phyloP scores from a whole-genome alignment of 2,113 vertebrate genomes.

The Dicrurus megarhynchus region DNA sequence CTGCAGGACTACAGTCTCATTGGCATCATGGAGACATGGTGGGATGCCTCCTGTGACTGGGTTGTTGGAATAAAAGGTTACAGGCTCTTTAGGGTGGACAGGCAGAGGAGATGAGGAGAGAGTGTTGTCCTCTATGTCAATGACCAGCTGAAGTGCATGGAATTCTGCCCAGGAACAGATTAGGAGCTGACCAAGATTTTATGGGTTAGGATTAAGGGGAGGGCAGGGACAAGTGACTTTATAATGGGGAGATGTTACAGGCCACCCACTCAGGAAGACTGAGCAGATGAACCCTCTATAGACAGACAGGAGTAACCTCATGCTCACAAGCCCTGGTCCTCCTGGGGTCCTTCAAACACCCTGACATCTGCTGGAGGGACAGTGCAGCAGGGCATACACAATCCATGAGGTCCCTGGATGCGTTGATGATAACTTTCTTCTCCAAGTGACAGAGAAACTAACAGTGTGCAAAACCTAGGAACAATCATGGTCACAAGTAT shows the following conservation, averaged over 20 bases:
- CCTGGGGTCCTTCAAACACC: not conserved
- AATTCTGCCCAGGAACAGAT: not conserved
- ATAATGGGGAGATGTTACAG: not conserved
- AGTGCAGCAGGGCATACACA: not conserved
- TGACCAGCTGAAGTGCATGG: not conserved
- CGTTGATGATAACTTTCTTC: not conserved
- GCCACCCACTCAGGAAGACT: not conserved
- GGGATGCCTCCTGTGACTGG: not conserved
- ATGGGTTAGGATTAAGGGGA: not conserved
- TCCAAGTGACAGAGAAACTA: not conserved
- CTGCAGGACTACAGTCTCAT: not conserved
- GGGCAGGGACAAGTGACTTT: not conserved
- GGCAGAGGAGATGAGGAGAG: too few species aligned
- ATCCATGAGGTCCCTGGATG: not conserved
- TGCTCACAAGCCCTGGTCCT: not conserved
- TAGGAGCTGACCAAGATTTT: not conserved
- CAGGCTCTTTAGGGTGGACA: not conserved
- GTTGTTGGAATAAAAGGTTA: not conserved
- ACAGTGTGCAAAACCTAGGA: not conserved
- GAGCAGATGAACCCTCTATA: not conserved
- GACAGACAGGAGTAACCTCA: not conserved
- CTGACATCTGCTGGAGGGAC: not conserved
- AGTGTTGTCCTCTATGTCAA: accelerated
- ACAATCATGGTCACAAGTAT: not conserved
- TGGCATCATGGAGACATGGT: not conserved